phyloP scores from a whole-genome alignment of 2,113 vertebrate species.

The Eptesicus fuscus region DNA sequence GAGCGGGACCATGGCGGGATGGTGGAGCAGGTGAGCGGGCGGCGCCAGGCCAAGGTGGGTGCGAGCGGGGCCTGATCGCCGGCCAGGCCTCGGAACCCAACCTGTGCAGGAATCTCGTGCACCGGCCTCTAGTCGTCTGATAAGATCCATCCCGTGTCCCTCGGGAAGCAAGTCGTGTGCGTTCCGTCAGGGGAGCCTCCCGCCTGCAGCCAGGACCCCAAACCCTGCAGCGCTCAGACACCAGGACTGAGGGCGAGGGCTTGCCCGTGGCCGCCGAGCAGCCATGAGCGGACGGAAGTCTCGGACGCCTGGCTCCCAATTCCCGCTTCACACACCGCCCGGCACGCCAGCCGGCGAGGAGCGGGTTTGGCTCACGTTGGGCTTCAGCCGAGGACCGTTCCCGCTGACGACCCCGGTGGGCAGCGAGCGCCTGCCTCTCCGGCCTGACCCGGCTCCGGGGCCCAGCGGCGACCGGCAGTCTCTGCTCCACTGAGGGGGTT shows the following conservation, averaged over 20 bases:
- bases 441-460: background rate
- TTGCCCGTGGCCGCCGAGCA: background rate
- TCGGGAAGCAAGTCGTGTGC: fast-evolving
- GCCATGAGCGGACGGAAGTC: fast-evolving
- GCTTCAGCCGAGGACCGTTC: background rate
- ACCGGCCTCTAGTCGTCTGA: too few relatives aligned
- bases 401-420: background rate
- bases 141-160: fast-evolving
- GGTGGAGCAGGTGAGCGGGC: too few relatives aligned
- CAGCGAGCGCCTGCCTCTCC: fast-evolving
- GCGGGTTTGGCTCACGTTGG: background rate
- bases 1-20: too few relatives aligned
- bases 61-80: too few relatives aligned
- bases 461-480: background rate
- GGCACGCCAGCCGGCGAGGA: fast-evolving
- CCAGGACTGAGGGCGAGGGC: fast-evolving
- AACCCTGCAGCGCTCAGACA: background rate
- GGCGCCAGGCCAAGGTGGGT: too few relatives aligned
- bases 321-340: fast-evolving
- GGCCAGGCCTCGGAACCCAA: too few relatives aligned
- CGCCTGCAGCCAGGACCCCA: fast-evolving
- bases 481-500: background rate
- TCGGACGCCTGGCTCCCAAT: background rate
- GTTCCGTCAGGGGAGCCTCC: fast-evolving
- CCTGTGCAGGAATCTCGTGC: too few relatives aligned